Conservation (phyloP, 1,140 invertebrate species). For the Drosophila pruinosa region DNA sequence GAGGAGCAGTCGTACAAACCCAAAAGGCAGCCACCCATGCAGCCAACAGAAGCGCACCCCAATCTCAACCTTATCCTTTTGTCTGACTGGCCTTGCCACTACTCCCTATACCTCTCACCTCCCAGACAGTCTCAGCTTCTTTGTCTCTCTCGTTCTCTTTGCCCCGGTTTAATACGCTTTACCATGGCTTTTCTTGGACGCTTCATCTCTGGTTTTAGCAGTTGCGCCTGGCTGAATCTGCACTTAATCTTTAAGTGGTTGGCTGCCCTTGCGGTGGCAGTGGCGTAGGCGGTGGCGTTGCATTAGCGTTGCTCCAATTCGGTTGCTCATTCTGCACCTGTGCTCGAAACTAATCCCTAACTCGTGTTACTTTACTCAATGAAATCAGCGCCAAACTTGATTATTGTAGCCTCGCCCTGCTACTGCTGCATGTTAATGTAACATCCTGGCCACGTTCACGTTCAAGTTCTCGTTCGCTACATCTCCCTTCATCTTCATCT, state of each 20-base stretch:
- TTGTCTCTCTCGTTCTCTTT: neutral
- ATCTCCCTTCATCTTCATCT: neutral
- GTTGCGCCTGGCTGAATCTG: slow-evolving; percentile 71
- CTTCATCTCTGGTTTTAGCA: slow-evolving; percentile 22
- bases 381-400: slow-evolving; percentile 74
- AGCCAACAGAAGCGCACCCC: neutral
- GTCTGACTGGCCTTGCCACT: slow-evolving; percentile 32
- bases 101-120: neutral
- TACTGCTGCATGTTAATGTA: slow-evolving; percentile 69
- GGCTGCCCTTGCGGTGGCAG: slow-evolving; percentile 64
- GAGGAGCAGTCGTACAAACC: neutral
- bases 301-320: slow-evolving; percentile 48
- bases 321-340: slow-evolving; percentile 31
- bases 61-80: slow-evolving; percentile 50
- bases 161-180: slow-evolving; percentile 15
- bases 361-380: slow-evolving; percentile 71
- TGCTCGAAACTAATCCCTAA: slow-evolving; percentile 67
- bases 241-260: slow-evolving; percentile 80
- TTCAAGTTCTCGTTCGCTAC: neutral
- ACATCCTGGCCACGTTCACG: slow-evolving; percentile 19
- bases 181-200: slow-evolving; percentile 1
- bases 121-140: neutral
- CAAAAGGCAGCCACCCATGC: slow-evolving; percentile 2
- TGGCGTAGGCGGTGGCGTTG: slow-evolving; percentile 14
- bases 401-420: slow-evolving; percentile 46